A percentile compares a stretch with the other conserved stretches of the same genome.
These are phyloP conservation scores for Ophioninae sp. DNA, from an alignment of 2,888 invertebrate genomes.

Conservation along the genomic window DNA sequence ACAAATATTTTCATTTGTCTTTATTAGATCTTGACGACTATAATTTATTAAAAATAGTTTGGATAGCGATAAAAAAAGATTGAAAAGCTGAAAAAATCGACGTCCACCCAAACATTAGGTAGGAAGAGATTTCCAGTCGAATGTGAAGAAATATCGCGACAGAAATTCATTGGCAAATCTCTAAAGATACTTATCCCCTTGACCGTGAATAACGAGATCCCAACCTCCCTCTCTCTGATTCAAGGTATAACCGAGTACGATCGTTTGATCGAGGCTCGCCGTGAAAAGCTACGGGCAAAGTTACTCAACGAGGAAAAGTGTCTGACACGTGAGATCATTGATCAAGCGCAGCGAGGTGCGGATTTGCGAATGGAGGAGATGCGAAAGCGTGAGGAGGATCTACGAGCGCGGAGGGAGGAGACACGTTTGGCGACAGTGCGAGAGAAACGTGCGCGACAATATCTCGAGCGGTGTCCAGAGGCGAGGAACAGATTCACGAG, in stretches of 20 bases:
- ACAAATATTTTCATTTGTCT: no score
- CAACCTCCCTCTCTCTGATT: neutral
- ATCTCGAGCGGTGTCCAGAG: conserved; percentile 80
- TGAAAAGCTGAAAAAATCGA: no score
- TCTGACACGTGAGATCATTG: conserved; percentile 83
- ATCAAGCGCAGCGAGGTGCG: conserved; percentile 82
- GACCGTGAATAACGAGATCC: conserved; percentile 22
- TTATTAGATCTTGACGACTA: no score
- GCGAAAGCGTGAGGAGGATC: conserved; percentile 80
- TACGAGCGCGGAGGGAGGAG: conserved; percentile 82
- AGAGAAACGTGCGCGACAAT: conserved; percentile 80
- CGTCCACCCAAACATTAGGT: no score
- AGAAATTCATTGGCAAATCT: neutral
- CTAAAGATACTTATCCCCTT: neutral
- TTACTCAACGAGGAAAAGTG: conserved; percentile 82
- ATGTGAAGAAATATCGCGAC: neutral
- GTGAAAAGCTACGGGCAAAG: conserved; percentile 76
- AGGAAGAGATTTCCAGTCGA: neutral
- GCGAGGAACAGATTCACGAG: conserved; percentile 81
- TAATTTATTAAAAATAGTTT: no score
- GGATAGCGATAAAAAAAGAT: no score
- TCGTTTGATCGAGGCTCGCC: conserved; percentile 81
- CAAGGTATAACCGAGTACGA: conserved; percentile 81
- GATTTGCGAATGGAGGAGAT: conserved; percentile 82
- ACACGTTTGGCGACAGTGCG: conserved; percentile 82